phyloP scores from a whole-genome alignment of 2,113 vertebrate genomes.

The Galemys pyrenaicus region DNA sequence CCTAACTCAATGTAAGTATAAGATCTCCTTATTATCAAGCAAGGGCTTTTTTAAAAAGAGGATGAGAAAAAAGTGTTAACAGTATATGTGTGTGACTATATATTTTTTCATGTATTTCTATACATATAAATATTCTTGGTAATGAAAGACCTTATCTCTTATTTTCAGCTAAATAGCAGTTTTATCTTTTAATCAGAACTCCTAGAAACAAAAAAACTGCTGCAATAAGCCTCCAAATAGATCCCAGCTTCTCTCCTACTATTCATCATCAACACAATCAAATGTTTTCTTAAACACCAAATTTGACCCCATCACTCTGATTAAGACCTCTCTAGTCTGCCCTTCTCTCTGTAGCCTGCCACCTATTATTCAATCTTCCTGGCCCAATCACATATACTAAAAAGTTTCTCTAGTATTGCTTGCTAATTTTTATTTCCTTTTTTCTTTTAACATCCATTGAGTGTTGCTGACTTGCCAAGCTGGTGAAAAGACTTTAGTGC shows the following conservation, averaged over 20 bases:
- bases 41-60: not conserved
- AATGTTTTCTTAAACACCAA: not conserved
- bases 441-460: not conserved
- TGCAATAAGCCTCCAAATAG: not conserved
- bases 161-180: slow-evolving; percentile 6
- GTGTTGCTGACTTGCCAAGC: not conserved
- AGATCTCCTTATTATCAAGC: not conserved
- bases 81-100: not conserved
- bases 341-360: not conserved
- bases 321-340: not conserved
- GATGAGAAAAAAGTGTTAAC: not conserved
- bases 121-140: not conserved
- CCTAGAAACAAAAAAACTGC: not conserved
- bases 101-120: not conserved
- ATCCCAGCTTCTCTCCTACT: not conserved
- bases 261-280: not conserved
- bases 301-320: not conserved
- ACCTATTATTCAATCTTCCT: not conserved
- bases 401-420: not conserved
- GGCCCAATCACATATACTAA: not conserved
- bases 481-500: not conserved
- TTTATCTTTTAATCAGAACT: slow-evolving; percentile 2
- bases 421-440: not conserved
- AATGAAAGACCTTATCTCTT: slow-evolving; percentile 7
- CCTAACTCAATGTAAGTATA: not conserved